Percentiles rank a stretch among this genome's conserved stretches.
Conservation (phyloP, 1,140 invertebrate species). For the Drosophila serrata region DNA sequence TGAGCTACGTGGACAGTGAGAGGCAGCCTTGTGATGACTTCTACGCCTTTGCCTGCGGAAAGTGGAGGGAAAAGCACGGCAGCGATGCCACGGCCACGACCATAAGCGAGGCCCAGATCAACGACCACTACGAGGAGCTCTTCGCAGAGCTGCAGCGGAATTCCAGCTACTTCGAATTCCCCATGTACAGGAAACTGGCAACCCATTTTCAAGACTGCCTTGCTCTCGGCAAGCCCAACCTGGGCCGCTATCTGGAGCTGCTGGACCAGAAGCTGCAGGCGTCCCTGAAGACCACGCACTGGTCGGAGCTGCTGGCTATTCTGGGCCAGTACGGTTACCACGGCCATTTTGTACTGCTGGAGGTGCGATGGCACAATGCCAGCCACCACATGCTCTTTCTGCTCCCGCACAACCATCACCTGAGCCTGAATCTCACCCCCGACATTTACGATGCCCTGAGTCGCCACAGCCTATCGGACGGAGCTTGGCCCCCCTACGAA, state of each 20-base stretch:
- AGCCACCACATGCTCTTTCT: conserved; percentile 58
- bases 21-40: conserved; percentile 95
- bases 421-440: conserved; percentile 45
- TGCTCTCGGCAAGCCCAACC: conserved; percentile 7
- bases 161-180: conserved; percentile 17
- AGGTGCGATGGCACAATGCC: conserved; percentile 59
- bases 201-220: conserved; percentile 57
- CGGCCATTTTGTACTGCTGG: conserved; percentile 57
- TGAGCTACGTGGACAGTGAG: conserved; percentile 90
- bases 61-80: conserved; percentile 87
- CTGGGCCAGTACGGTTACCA: conserved; percentile 64
- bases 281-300: conserved; percentile 22
- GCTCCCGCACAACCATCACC: conserved; percentile 58
- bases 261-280: conserved; percentile 7
- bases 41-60: conserved; percentile 95
- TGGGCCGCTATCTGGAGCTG: conserved; percentile 53
- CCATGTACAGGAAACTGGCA: conserved; percentile 54
- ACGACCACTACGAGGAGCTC: conserved; percentile 46
- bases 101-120: conserved; percentile 50
- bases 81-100: conserved; percentile 53
- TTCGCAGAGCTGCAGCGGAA: conserved; percentile 33
- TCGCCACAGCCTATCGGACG: neutral
- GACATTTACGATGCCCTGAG: conserved; percentile 45
- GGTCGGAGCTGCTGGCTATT: conserved; percentile 52
- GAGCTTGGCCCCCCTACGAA: conserved; percentile 2